Evolutionary conservation across 2,888 invertebrate species (phyloP).

Genomic region (Eupelmus urozonus): DNA sequence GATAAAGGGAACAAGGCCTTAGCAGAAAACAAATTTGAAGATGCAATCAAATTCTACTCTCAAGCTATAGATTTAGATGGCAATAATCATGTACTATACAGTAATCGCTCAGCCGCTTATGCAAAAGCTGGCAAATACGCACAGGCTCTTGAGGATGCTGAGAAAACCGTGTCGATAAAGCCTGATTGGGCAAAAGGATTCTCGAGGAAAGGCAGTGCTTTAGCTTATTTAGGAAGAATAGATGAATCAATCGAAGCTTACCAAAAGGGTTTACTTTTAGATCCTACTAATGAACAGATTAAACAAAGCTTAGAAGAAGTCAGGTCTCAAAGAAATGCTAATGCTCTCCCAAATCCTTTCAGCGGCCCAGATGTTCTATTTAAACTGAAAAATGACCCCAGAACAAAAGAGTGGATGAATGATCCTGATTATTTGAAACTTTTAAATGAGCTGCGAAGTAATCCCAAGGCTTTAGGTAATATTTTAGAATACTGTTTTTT

Average conservation of each 20-base stretch:
- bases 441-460: constrained; percentile 81
- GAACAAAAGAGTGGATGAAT: constrained; percentile 84
- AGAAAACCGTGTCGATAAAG: constrained; percentile 88
- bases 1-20: constrained; percentile 92
- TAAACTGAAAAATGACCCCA: constrained; percentile 83
- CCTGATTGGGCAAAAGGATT: constrained; percentile 93
- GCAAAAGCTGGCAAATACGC: constrained; percentile 88
- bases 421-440: constrained; percentile 86
- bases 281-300: constrained; percentile 86
- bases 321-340: constrained; percentile 69
- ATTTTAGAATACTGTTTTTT: no score
- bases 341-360: constrained; percentile 78
- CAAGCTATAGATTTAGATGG: constrained; percentile 89
- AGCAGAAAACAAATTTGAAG: constrained; percentile 86
- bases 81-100: constrained; percentile 92
- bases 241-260: constrained; percentile 89
- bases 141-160: constrained; percentile 90
- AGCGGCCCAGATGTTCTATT: constrained; percentile 79
- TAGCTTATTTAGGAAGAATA: constrained; percentile 85
- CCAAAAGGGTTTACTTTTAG: constrained; percentile 84
- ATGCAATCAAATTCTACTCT: constrained; percentile 88
- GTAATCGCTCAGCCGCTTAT: constrained; percentile 94
- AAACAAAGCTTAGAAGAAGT: constrained; percentile 84
- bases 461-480: constrained; percentile 79
- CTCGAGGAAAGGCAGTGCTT: constrained; percentile 92